A percentile compares a stretch with the other conserved stretches of the same genome.
Evolutionary conservation across 2,113 vertebrate genomes (phyloP).

Genomic region (Synchiropus splendidus): DNA sequence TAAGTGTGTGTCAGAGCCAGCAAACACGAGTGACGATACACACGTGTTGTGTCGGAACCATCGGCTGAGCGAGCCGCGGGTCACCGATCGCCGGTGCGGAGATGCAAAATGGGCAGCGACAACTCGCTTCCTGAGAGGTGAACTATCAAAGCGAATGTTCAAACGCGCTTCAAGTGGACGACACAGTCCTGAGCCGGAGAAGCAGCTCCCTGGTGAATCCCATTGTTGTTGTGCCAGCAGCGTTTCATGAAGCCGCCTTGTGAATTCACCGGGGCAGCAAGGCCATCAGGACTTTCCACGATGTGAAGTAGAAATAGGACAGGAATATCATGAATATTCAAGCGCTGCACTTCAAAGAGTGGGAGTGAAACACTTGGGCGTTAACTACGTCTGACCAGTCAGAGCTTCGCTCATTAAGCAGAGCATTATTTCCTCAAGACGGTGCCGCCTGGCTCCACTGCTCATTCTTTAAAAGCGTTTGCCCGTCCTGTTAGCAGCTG

Average conservation of each 20-base stretch:
- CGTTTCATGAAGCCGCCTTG: conserved; percentile 9
- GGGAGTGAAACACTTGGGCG: conserved; percentile 38
- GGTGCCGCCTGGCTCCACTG: conserved; percentile 37
- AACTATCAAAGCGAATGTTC: too few relatives aligned
- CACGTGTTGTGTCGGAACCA: too few relatives aligned
- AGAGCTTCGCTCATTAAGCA: conserved; percentile 50
- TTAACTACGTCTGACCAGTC: conserved; percentile 56
- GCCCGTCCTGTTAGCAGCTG: conserved; percentile 16
- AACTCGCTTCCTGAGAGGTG: too few relatives aligned
- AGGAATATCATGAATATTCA: conserved; percentile 59
- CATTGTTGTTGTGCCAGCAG: conserved; percentile 38
- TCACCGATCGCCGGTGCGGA: too few relatives aligned
- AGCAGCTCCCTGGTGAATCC: conserved; percentile 27
- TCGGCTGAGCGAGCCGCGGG: too few relatives aligned
- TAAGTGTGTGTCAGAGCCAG: too few relatives aligned
- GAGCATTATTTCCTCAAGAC: conserved; percentile 40
- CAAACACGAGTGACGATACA: too few relatives aligned
- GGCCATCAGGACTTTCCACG: conserved; percentile 56
- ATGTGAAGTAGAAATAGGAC: conserved; percentile 61
- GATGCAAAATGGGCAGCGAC: too few relatives aligned
- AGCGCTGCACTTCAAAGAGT: conserved; percentile 57
- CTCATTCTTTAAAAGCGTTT: conserved; percentile 35
- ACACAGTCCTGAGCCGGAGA: too few relatives aligned
- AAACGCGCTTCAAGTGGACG: too few relatives aligned
- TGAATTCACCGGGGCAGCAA: conserved; percentile 38